Conservation (phyloP, 2,797 vertebrate species). For the Pseudopleuronectes americanus region DNA sequence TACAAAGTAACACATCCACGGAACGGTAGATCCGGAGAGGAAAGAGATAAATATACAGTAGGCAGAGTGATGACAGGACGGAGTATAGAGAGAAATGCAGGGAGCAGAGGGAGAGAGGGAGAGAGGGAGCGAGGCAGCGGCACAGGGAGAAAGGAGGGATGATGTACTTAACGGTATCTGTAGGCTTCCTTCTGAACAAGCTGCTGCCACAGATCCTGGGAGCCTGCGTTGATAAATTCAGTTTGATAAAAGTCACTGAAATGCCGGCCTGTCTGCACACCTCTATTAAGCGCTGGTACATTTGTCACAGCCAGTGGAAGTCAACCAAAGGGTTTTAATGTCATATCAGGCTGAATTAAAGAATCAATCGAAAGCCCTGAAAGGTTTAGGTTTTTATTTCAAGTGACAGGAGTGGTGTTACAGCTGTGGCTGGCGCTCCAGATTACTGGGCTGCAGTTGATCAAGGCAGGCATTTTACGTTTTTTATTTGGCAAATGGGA, state of each 20-base stretch:
- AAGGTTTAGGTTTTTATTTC: constrained; percentile 74
- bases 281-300: constrained; percentile 80
- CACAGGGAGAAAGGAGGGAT: constrained; percentile 63
- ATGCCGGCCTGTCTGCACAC: constrained; percentile 85
- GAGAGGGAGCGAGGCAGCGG: constrained; percentile 20
- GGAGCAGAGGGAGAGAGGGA: constrained; percentile 25
- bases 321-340: constrained; percentile 83
- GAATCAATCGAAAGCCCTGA: constrained; percentile 75
- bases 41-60: constrained; percentile 59
- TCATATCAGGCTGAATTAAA: constrained; percentile 79
- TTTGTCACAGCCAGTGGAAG: constrained; percentile 81
- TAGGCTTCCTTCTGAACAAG: constrained; percentile 83
- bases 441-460: constrained; percentile 66
- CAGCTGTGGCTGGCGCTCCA: constrained; percentile 56
- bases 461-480: constrained; percentile 67
- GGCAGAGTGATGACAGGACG: constrained; percentile 64
- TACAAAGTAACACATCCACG: constrained; percentile 14
- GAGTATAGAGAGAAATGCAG: constrained; percentile 53
- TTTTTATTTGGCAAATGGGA: constrained; percentile 72
- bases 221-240: constrained; percentile 81
- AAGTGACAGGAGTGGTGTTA: constrained; percentile 66
- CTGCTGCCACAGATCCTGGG: constrained; percentile 81
- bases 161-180: constrained; percentile 86
- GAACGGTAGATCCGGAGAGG: constrained; percentile 53
- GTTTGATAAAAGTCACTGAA: constrained; percentile 84